Conservation (phyloP, 2,888 invertebrate genomes). For the Polyommatus iphigenia region DNA sequence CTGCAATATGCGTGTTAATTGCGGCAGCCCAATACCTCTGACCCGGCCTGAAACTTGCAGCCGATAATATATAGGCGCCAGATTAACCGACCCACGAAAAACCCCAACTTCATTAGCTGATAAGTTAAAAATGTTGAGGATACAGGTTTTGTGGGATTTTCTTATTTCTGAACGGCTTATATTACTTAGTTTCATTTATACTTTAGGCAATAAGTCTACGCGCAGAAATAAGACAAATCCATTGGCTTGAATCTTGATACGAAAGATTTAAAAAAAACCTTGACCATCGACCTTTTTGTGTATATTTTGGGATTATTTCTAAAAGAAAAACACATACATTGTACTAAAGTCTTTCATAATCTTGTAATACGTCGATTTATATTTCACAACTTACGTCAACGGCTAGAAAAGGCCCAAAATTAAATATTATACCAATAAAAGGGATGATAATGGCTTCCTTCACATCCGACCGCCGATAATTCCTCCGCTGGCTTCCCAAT, state of each 20-base stretch:
- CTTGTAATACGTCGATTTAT: conserved; percentile 74
- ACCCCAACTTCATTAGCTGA: conserved; percentile 29
- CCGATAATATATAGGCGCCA: conserved; percentile 72
- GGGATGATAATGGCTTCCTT: conserved; percentile 75
- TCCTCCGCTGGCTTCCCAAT: conserved; percentile 65
- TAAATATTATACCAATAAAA: conserved; percentile 81
- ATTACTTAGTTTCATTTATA: too few species aligned
- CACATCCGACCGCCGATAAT: conserved; percentile 74
- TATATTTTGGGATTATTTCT: neutral
- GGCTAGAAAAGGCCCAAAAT: conserved; percentile 71
- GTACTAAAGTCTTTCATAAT: conserved; percentile 37
- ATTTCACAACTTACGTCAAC: conserved; percentile 58
- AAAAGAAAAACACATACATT: neutral
- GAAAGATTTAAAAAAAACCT: too few species aligned
- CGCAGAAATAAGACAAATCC: too few species aligned
- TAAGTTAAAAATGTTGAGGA: conserved; percentile 24
- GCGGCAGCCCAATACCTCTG: conserved; percentile 74
- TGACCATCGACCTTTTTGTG: too few species aligned
- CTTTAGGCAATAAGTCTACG: too few species aligned
- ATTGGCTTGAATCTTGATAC: too few species aligned
- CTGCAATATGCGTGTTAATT: conserved; percentile 56
- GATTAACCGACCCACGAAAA: conserved; percentile 43
- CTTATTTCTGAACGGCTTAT: conserved; percentile 31
- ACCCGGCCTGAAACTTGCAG: conserved; percentile 78
- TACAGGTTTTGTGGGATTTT: conserved; percentile 22